Conservation (phyloP, 2,888 invertebrate genomes). For the Matsumyia berberina region DNA sequence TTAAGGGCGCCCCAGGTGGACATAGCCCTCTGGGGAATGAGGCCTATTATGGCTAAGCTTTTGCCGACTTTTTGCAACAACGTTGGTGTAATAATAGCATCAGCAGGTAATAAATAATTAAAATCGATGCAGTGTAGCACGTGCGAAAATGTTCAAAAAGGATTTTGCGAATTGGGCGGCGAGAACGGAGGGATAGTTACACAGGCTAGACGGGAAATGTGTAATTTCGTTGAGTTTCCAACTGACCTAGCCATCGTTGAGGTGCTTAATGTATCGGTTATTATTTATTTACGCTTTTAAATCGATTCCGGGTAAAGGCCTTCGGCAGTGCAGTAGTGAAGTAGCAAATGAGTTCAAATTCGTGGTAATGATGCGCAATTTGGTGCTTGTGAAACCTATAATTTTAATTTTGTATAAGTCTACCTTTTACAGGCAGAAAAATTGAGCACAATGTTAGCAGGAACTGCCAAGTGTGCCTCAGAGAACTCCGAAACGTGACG, state of each 20-base stretch:
- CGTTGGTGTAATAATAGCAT: conserved; percentile 55
- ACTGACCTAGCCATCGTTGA: not conserved
- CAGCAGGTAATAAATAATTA: conserved; percentile 69
- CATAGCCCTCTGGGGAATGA: conserved; percentile 12
- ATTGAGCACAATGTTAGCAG: too few species aligned
- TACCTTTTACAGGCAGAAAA: too few species aligned
- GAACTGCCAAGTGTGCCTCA: too few species aligned
- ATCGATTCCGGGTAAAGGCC: not conserved
- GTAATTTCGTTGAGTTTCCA: conserved; percentile 19
- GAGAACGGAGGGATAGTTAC: not conserved
- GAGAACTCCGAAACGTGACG: too few species aligned
- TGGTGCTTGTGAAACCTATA: not conserved
- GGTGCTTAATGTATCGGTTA: not conserved
- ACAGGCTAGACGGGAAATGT: not conserved
- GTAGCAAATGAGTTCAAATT: not conserved
- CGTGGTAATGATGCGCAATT: not conserved
- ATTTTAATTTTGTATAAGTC: not conserved
- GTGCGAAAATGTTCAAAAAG: conserved; percentile 2
- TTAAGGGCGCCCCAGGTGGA: not conserved
- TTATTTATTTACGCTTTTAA: conserved; percentile 4
- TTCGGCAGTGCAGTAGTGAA: not conserved
- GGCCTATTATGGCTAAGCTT: conserved; percentile 16
- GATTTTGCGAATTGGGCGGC: conserved; percentile 12
- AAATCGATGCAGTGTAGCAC: conserved; percentile 30
- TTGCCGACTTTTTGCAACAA: not conserved